A percentile compares a stretch with the other conserved stretches of the same genome.
phyloP scores from a whole-genome alignment of 2,888 invertebrate genomes.

The Laothoe populi region DNA sequence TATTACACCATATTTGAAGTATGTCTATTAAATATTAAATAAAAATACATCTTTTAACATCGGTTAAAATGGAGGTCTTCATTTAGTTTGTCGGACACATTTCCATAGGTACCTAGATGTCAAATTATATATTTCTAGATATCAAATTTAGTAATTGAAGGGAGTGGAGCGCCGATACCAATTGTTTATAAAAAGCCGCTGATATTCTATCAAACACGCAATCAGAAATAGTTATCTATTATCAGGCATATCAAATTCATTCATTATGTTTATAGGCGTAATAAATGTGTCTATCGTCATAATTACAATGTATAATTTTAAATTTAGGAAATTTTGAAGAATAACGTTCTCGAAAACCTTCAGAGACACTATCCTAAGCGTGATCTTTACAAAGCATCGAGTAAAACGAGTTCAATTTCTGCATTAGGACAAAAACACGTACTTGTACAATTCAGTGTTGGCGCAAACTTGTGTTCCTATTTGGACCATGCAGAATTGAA shows the following conservation, averaged over 20 bases:
- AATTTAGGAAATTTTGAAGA: too few species aligned
- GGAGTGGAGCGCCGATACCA: conserved; percentile 11
- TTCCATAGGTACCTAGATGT: too few species aligned
- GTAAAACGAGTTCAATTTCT: background rate
- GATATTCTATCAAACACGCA: conserved; percentile 15
- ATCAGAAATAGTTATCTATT: background rate
- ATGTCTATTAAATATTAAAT: too few species aligned
- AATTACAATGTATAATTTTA: background rate
- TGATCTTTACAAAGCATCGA: too few species aligned
- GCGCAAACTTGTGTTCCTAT: too few species aligned
- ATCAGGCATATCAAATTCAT: background rate
- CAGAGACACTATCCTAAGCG: background rate
- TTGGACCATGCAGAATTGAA: too few species aligned
- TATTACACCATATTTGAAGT: too few species aligned
- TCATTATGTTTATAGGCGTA: background rate
- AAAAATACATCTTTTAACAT: too few species aligned
- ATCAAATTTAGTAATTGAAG: background rate
- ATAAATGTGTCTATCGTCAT: background rate
- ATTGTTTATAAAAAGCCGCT: conserved; percentile 14
- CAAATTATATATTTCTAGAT: background rate
- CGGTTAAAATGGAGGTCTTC: too few species aligned
- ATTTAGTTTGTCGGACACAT: too few species aligned
- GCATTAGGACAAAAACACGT: background rate
- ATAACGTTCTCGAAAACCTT: too few species aligned
- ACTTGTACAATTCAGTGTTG: too few species aligned